These are phyloP conservation scores for Botia kubotai DNA, from an alignment of 2,797 vertebrate genomes.

Conservation along the genomic window DNA sequence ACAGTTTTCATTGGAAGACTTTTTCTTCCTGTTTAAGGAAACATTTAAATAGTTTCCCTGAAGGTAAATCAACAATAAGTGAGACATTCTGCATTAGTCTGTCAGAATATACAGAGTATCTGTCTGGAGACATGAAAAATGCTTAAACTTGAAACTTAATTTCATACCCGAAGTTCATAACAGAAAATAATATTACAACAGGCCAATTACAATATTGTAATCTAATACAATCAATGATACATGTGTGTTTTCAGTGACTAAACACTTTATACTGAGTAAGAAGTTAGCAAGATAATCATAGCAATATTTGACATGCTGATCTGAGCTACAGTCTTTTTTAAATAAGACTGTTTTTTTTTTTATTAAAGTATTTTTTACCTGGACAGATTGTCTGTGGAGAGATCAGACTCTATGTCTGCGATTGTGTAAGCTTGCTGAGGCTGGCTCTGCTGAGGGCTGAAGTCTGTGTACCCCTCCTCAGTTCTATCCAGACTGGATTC, in stretches of 20 bases:
- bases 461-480: constrained; percentile 70
- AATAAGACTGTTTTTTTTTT: neutral
- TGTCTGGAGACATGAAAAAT: constrained; percentile 23
- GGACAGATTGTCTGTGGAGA: constrained; percentile 82
- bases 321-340: neutral
- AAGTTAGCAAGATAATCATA: neutral
- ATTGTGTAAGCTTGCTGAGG: constrained; percentile 66
- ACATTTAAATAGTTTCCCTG: constrained; percentile 34
- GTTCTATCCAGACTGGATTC: constrained; percentile 83
- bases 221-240: no score
- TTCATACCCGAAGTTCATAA: neutral
- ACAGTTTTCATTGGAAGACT: constrained; percentile 3
- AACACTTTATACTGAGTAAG: neutral
- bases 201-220: no score
- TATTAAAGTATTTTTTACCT: constrained; percentile 74
- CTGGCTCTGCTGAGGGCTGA: constrained; percentile 59
- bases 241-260: no score
- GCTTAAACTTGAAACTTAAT: no score
- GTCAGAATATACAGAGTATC: constrained; percentile 29
- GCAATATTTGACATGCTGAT: neutral
- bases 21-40: constrained; percentile 23
- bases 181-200: constrained; percentile 13
- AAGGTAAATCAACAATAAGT: constrained; percentile 46
- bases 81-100: constrained; percentile 23
- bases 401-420: constrained; percentile 79